Evolutionary conservation across 2,113 vertebrate species (phyloP).

Genomic region (Butorides virescens): DNA sequence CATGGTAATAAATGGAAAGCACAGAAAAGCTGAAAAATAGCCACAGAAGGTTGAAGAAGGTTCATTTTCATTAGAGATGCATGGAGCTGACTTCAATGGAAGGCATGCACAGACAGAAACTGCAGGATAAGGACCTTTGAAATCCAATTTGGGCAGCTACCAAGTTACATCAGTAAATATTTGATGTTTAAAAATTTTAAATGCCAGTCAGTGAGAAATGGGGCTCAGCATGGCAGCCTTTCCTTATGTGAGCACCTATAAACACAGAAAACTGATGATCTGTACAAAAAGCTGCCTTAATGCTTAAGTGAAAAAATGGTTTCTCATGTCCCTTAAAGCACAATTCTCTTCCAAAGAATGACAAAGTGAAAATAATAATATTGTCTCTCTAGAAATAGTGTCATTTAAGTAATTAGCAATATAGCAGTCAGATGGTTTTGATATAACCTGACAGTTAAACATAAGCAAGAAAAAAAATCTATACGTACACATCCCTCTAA

Average conservation of each 20-base stretch:
- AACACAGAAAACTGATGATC: not conserved
- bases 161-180: slow-evolving; percentile 26
- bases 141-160: slow-evolving; percentile 32
- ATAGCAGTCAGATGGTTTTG: not conserved
- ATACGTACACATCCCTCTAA: accelerated
- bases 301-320: not conserved
- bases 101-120: not conserved
- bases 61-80: not conserved
- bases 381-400: not conserved
- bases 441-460: not conserved
- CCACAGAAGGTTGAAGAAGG: not conserved
- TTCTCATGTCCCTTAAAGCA: not conserved
- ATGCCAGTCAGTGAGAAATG: not conserved
- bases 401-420: not conserved
- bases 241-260: not conserved
- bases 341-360: not conserved
- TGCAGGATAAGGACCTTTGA: not conserved
- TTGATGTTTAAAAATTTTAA: slow-evolving; percentile 16
- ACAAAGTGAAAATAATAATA: not conserved
- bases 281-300: not conserved
- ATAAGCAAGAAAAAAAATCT: not conserved
- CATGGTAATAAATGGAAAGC: not conserved
- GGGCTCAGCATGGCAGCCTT: not conserved
- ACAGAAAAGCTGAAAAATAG: not conserved
- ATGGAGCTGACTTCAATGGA: not conserved